Evolutionary conservation across 1,140 invertebrate genomes (phyloP).

Genomic region (Aricia agestis): DNA sequence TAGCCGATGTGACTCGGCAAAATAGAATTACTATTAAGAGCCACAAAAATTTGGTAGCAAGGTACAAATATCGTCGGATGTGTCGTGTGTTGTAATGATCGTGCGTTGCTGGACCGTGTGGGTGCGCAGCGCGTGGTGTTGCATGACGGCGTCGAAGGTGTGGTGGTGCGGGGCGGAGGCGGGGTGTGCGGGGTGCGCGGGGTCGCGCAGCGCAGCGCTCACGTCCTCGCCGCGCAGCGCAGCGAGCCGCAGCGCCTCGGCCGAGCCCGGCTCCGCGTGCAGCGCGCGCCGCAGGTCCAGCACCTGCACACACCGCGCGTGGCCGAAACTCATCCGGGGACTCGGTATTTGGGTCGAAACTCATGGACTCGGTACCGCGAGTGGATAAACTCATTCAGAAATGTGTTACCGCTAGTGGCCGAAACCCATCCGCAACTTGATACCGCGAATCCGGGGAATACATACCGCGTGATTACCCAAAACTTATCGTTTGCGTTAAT

Average conservation of each 20-base stretch:
- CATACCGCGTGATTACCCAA: too few species aligned
- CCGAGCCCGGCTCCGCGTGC: conserved; percentile 78
- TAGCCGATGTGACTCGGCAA: too few species aligned
- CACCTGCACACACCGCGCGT: conserved; percentile 74
- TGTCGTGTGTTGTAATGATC: background rate
- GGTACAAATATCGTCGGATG: conserved; percentile 11
- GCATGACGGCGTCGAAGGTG: conserved; percentile 75
- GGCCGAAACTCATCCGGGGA: conserved; percentile 19
- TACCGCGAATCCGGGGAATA: background rate
- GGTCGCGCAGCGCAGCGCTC: conserved; percentile 49
- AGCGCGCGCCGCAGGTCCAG: conserved; percentile 81
- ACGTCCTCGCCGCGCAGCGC: conserved; percentile 71
- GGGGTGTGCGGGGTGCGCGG: conserved; percentile 36
- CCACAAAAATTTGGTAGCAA: background rate
- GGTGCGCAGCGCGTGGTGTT: conserved; percentile 64
- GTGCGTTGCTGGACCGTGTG: conserved; percentile 43
- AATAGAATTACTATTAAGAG: too few species aligned
- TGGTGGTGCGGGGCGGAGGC: conserved; percentile 60
- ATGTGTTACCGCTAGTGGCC: background rate
- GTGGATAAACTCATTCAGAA: conserved; percentile 16
- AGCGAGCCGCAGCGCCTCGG: conserved; percentile 71
- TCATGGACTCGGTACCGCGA: background rate
- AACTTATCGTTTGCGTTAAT: too few species aligned
- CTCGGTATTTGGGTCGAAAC: background rate
- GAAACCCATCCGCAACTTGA: too few species aligned